Conservation (phyloP, 2,113 vertebrate genomes). For the Vombatus ursinus region DNA sequence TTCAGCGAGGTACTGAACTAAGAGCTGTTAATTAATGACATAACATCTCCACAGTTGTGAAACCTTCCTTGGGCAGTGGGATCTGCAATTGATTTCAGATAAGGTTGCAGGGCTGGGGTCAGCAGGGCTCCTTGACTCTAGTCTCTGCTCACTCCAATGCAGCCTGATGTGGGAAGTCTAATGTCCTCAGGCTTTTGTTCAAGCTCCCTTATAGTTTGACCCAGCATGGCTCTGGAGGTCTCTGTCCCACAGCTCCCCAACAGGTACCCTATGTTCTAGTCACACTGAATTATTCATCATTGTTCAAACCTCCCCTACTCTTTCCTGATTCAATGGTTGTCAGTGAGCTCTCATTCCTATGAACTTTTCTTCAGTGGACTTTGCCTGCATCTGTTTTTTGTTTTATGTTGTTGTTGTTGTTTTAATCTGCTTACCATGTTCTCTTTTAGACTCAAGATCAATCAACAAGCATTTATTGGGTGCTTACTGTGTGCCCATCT, state of each 20-base stretch:
- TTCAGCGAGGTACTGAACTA: neutral
- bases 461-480: neutral
- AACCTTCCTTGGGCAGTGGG: neutral
- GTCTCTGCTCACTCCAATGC: neutral
- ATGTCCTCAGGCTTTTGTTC: neutral
- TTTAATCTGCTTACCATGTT: neutral
- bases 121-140: neutral
- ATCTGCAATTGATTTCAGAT: neutral
- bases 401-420: neutral
- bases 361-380: neutral
- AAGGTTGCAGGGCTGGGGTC: neutral
- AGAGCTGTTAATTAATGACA: neutral
- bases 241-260: neutral
- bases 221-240: neutral
- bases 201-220: neutral
- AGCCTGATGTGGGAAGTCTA: neutral
- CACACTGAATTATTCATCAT: neutral
- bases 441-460: neutral
- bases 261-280: neutral
- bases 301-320: neutral
- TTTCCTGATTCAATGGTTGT: neutral
- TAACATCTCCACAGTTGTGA: neutral
- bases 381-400: neutral
- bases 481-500: neutral
- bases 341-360: neutral